Evolutionary conservation across 2,113 vertebrate genomes (phyloP).

Genomic region (Bothrops jararaca): DNA sequence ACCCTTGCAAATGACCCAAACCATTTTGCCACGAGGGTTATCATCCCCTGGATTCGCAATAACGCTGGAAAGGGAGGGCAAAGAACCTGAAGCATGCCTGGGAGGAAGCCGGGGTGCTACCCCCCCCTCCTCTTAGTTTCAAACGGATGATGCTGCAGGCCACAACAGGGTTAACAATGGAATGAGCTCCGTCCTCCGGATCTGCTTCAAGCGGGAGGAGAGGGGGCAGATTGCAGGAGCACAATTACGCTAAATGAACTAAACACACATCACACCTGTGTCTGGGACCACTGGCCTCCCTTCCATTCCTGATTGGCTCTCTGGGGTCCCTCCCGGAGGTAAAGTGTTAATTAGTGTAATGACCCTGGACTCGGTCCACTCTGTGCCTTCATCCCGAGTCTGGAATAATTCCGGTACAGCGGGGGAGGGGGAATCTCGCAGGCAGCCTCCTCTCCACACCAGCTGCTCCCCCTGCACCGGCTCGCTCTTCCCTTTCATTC

Average conservation of each 20-base stretch:
- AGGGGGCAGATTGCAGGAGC: slow-evolving; percentile 56
- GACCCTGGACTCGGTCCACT: slow-evolving; percentile 66
- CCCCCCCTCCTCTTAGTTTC: neutral
- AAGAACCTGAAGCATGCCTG: accelerated
- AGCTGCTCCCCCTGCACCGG: slow-evolving; percentile 56
- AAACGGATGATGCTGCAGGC: neutral
- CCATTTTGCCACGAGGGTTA: neutral
- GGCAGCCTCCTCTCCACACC: slow-evolving; percentile 49
- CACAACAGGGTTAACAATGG: slow-evolving; percentile 49
- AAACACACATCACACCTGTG: slow-evolving; percentile 64
- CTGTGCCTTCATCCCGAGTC: slow-evolving; percentile 28
- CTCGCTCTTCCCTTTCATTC: slow-evolving; percentile 21
- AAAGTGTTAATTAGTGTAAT: slow-evolving; percentile 72
- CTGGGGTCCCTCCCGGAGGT: slow-evolving; percentile 61
- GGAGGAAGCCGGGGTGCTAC: accelerated
- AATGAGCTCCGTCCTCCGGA: slow-evolving; percentile 19
- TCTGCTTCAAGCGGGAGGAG: slow-evolving; percentile 26
- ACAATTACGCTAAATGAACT: slow-evolving; percentile 67
- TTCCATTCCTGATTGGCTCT: slow-evolving; percentile 64
- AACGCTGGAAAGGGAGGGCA: neutral
- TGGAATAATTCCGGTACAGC: slow-evolving; percentile 53
- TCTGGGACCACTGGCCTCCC: slow-evolving; percentile 50
- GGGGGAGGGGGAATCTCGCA: slow-evolving; percentile 52
- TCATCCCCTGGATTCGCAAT: neutral
- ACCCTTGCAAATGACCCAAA: neutral